Conservation (phyloP, 1,140 invertebrate genomes). For the Bombus waltoni region DNA sequence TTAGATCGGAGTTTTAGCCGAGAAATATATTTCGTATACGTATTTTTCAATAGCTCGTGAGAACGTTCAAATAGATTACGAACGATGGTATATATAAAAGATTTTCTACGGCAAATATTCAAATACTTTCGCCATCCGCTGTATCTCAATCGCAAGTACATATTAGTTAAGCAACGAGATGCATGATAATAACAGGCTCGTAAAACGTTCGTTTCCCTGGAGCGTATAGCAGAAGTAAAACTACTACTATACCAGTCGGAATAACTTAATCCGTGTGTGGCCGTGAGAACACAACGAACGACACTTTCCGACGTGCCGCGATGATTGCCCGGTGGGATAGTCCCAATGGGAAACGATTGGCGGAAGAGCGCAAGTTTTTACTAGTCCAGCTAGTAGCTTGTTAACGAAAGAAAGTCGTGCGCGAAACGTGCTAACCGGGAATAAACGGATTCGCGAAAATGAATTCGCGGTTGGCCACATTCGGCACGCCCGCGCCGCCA, state of each 20-base stretch:
- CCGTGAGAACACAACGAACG: constrained; percentile 34
- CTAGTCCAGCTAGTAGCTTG: background rate
- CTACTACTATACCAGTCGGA: background rate
- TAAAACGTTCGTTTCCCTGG: background rate
- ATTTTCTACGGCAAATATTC: background rate
- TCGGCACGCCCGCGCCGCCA: background rate
- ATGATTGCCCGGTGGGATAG: background rate
- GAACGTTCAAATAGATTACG: too few relatives aligned
- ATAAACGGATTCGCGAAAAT: constrained; percentile 3
- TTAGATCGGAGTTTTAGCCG: too few relatives aligned
- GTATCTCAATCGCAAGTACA: background rate
- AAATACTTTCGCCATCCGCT: background rate
- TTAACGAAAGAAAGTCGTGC: background rate
- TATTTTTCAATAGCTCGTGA: too few relatives aligned
- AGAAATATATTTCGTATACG: too few relatives aligned
- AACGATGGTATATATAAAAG: background rate
- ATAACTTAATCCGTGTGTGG: constrained; percentile 20
- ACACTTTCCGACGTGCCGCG: constrained; percentile 5
- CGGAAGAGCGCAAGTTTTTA: constrained; percentile 12
- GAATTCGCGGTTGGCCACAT: background rate
- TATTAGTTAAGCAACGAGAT: background rate
- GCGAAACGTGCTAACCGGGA: background rate
- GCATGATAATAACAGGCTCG: background rate
- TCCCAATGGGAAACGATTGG: constrained; percentile 17
- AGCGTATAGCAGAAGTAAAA: background rate